A percentile compares a stretch with the other conserved stretches of the same genome.
phyloP scores from a whole-genome alignment of 2,888 invertebrate species.

The Cheilosia urbana region DNA sequence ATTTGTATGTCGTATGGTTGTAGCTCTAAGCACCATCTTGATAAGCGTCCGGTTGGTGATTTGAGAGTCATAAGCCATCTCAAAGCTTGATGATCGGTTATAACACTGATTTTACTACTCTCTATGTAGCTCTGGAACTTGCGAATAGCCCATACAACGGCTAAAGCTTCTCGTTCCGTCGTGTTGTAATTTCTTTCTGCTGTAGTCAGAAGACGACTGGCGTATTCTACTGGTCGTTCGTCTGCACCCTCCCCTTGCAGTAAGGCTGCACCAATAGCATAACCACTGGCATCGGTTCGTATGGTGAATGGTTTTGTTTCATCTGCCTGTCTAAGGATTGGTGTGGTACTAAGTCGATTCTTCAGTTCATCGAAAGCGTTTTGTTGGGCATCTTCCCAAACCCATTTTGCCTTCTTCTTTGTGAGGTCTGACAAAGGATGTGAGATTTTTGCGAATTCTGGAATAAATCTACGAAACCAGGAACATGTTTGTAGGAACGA shows the following conservation, averaged over 20 bases:
- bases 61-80: conserved; percentile 11
- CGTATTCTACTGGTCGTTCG: conserved; percentile 77
- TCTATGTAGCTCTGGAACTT: conserved; percentile 49
- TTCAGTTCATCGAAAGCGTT: conserved; percentile 19
- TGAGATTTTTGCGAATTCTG: conserved; percentile 78
- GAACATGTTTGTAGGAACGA: conserved; percentile 77
- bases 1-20: conserved; percentile 3
- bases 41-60: conserved; percentile 11
- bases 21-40: conserved; percentile 71
- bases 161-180: too few relatives aligned
- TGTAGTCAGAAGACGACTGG: too few relatives aligned
- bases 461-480: conserved; percentile 79
- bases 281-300: conserved; percentile 78
- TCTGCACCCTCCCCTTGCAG: conserved; percentile 68
- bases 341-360: conserved; percentile 67
- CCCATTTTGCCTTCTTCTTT: conserved; percentile 62
- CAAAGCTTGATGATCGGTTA: conserved; percentile 40
- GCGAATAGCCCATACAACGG: conserved; percentile 66
- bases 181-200: too few relatives aligned
- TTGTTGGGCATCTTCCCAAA: conserved; percentile 21
- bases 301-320: conserved; percentile 76
- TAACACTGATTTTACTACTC: conserved; percentile 6
- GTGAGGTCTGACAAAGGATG: conserved; percentile 72
- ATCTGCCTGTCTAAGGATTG: conserved; percentile 43
- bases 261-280: conserved; percentile 75